Evolutionary conservation across 2,888 invertebrate genomes (phyloP).

Genomic region (Cryptosula pallasiana): DNA sequence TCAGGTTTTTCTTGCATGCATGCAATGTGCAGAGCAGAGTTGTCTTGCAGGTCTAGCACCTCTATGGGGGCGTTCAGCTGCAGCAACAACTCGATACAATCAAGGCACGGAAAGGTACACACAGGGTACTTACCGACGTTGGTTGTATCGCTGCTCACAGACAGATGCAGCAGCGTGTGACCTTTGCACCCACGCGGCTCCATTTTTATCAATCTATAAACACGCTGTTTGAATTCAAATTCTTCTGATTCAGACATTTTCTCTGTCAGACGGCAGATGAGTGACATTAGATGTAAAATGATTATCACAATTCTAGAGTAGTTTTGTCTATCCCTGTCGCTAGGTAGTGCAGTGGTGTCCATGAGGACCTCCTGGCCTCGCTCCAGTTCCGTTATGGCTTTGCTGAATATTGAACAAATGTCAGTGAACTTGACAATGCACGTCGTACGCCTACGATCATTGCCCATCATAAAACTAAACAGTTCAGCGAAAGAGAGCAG

Average conservation of each 20-base stretch:
- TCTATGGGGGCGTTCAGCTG: conserved; percentile 77
- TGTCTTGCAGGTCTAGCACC: conserved; percentile 73
- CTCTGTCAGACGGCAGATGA: conserved; percentile 49
- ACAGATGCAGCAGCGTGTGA: conserved; percentile 63
- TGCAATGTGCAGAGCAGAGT: conserved; percentile 80
- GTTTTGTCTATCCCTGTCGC: conserved; percentile 65
- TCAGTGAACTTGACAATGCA: conserved; percentile 71
- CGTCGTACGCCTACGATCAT: conserved; percentile 61
- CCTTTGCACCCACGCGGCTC: conserved; percentile 57
- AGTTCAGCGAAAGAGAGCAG: conserved; percentile 90
- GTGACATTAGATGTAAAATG: conserved; percentile 63
- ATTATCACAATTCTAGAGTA: conserved; percentile 80
- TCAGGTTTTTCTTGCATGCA: conserved; percentile 69
- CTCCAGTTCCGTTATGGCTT: conserved; percentile 63
- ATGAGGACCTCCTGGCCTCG: conserved; percentile 52
- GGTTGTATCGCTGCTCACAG: conserved; percentile 73
- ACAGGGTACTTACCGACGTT: conserved; percentile 65
- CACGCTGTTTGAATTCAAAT: conserved; percentile 62
- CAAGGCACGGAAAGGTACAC: conserved; percentile 66
- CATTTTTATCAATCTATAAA: conserved; percentile 72
- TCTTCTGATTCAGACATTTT: conserved; percentile 43
- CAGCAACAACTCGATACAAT: conserved; percentile 69
- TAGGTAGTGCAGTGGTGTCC: conserved; percentile 28
- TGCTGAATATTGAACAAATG: conserved; percentile 74
- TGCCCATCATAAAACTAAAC: conserved; percentile 78